These are phyloP conservation scores for Hypotaenidia okinawae DNA, from an alignment of 2,797 vertebrate genomes.

Conservation along the genomic window DNA sequence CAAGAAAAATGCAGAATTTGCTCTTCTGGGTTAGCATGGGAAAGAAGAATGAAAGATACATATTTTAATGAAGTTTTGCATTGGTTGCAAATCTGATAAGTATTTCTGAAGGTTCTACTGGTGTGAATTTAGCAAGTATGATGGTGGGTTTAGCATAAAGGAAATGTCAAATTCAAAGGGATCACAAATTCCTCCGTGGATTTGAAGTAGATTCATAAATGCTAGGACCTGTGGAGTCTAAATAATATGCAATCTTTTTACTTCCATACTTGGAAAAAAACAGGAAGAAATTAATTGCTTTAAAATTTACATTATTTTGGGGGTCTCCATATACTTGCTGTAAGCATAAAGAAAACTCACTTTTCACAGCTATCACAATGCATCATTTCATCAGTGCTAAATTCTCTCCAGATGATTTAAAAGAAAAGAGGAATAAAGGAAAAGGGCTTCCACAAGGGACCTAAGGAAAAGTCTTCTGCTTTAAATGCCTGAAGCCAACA, in stretches of 20 bases:
- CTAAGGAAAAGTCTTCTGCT: neutral
- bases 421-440: neutral
- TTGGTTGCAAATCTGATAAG: neutral
- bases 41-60: neutral
- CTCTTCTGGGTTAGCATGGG: neutral
- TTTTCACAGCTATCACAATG: neutral
- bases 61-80: neutral
- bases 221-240: neutral
- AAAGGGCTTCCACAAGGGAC: neutral
- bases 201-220: neutral
- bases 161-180: neutral
- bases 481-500: neutral
- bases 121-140: neutral
- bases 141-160: neutral
- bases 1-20: neutral
- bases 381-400: constrained; percentile 3
- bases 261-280: neutral
- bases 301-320: neutral
- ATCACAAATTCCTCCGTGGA: neutral
- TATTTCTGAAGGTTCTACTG: neutral
- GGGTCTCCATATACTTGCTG: neutral
- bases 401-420: neutral
- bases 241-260: neutral
- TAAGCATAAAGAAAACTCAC: neutral
- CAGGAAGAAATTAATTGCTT: neutral